Percentiles rank a stretch among this genome's conserved stretches.
These are phyloP conservation scores for Heliconius congener DNA, from an alignment of 1,140 invertebrate species.

Conservation along the genomic window DNA sequence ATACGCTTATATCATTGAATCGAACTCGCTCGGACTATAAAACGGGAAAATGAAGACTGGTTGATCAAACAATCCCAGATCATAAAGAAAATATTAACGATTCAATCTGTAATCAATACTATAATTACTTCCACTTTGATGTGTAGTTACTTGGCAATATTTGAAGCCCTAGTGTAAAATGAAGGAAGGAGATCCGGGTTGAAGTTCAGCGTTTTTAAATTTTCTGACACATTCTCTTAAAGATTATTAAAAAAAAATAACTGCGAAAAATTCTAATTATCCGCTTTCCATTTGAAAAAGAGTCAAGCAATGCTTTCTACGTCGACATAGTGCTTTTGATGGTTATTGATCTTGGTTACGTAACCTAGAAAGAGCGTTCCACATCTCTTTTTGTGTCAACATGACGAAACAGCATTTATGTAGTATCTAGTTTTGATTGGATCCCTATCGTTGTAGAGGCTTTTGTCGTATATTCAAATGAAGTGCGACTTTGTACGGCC, in stretches of 20 bases:
- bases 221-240: no score
- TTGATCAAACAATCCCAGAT: background rate
- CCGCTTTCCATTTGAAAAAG: no score
- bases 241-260: no score
- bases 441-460: background rate
- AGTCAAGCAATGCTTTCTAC: background rate
- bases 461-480: slow-evolving; percentile 3
- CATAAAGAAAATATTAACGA: background rate
- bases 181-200: background rate
- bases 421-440: background rate
- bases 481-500: background rate
- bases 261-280: no score
- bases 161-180: no score
- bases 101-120: background rate
- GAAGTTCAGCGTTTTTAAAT: background rate
- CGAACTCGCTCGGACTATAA: background rate
- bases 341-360: slow-evolving; percentile 15
- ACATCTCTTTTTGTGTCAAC: slow-evolving; percentile 14
- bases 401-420: background rate
- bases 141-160: no score
- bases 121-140: background rate
- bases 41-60: background rate
- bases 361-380: background rate
- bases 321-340: background rate
- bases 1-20: background rate